Base-by-base conservation (phyloP, 1,140 invertebrate genomes). In the Diabrotica undecimpunctata region DNA sequence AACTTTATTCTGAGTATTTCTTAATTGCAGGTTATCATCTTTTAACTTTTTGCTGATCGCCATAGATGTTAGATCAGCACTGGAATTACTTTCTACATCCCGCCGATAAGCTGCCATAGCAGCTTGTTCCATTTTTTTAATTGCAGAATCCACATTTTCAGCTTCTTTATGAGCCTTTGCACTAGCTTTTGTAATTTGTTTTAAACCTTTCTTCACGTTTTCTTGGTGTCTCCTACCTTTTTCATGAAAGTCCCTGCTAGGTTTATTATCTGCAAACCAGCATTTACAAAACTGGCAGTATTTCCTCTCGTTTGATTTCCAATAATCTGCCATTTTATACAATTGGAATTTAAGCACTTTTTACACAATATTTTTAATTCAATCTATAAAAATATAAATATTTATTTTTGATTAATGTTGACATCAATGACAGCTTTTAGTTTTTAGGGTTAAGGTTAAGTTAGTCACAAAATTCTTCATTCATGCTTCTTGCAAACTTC, bases 211-310 rank as follows among this genome's bases (percentile, higher is more conserved):
- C 64, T 90, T 86, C 35, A 98, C 94, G 89, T 93, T 97, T 80
- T 94, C 91, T 79, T 98, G 92, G 79, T 99, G 96, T 59, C 90
- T 85, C 78, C 93, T 93, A 5, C 96, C 96, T 82, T 88, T 89
- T 80, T 98, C 96, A 80, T 99, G 96, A 78, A 97, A 97, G 65
- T 96, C 92, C 68, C 96, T 86, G 79, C 95, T 97, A 53, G 95
- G 90, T 85, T 95, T 96, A 79, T 98, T 99, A 81, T 98, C 96
- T 60, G 94, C 91, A 71, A 97, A 91, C 96, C 96, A 99, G 78
- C 95, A 97, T 81, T 98, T 98, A 80, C 96, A 99, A 80, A 95
- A 95, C 71, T 98, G 95, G 77, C 96, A 99, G 79, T 90, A 98
- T 79, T 98, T 98, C 62, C 94, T 88, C 0, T 92, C 92, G 71